Base-by-base conservation (phyloP, 64 coral and sea anemone species). In the Porites australiensis region DNA sequence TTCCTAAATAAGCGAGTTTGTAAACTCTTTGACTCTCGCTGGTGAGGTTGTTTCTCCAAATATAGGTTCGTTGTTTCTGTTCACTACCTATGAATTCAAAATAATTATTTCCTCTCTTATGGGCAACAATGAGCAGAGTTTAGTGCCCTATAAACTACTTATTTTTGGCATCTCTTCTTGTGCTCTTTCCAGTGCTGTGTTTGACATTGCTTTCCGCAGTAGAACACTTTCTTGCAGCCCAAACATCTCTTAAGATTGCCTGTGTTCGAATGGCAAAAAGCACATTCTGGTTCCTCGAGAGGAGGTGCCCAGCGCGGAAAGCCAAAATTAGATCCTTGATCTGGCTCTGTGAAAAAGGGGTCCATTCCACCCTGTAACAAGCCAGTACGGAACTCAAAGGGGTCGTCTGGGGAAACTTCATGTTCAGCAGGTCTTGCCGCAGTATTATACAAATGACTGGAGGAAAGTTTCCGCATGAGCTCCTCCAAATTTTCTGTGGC, bases 191-290 rank as follows among this genome's bases (percentile, higher is more conserved):
- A 91, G 53, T 83, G 63, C 2, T 48, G 20, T 15, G 58, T 91
- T 66, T 91, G 89, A 74, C 89, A 91, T 57, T 50, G 53, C 58
- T 46, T 79, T 47, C 67, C 58, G 53, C 89, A 91, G 54, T 91
- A 91, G 14, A 69, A 73, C n/a, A 82, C 77, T 62, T 63, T 63
- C 37, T 82, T 90, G 20, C 88, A 90, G 0, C 88, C 88, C 22
- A 72, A 44, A 21, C 88, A 90, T 90, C 52, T 81, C 65, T 90
- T 90, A 18, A 90, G 23, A 18, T 50, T 48, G 22, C 21, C 51
- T 27, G 77, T 54, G 4, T 66, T 79, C 44, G 77, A 69, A 45
- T 82, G 21, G 44, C 88, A 90, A 47, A 90, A 90, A 22, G 75
- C 48, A 5, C 88, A 90, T 51, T 49, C 58, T 13, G 87, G 63